Base-by-base conservation (phyloP, 2,797 vertebrate genomes). In the Alcedo atthis region DNA sequence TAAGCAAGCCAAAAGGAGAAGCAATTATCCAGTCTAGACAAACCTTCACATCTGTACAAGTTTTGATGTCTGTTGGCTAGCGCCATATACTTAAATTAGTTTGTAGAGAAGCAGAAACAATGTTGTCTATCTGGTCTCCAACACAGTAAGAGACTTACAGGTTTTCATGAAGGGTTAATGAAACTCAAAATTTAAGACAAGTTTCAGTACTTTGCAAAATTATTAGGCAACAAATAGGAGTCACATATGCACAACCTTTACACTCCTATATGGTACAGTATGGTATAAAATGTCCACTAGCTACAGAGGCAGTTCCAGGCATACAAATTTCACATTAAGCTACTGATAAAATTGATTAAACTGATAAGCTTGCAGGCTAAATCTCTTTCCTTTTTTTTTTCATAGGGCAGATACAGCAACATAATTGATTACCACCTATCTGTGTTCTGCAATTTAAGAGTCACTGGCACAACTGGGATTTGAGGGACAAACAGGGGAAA, bases 11-110 rank as follows among this genome's bases (percentile, higher is more conserved):
- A 83, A 93, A 90, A 90, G 48, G 59, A 58, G 78, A 93, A 93
- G 80, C 53, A 93, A 96, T 95, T 93, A 93, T 79, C 77, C 22
- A 67, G 77, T 81, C 91, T 88, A 95, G 94, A 92, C 87, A 87
- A 68, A 92, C 83, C 64, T 83, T 95, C 76, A 89, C 80, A 92
- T 93, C 90, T 91, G 70, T 74, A 89, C 68, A 81, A 93, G 49
- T 61, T 90, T 68, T 59, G 71, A 86, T 84, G 78, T 73, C 91
- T 80, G 32, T 26, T 92, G 84, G 75, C n/a, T 5, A 4, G 84
- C 93, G 92, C 75, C 90, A 91, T 64, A 89, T 53, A 77, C 85
- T 90, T 85, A 74, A 87, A 75, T 86, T 77, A 81, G 43, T 66
- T 90, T 75, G 70, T 45, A 48, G 57, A 76, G 59, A 49, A 57